These are phyloP conservation scores for Cirrhinus molitorella DNA, from an alignment of 2,797 vertebrate species.

Conservation along the genomic window DNA sequence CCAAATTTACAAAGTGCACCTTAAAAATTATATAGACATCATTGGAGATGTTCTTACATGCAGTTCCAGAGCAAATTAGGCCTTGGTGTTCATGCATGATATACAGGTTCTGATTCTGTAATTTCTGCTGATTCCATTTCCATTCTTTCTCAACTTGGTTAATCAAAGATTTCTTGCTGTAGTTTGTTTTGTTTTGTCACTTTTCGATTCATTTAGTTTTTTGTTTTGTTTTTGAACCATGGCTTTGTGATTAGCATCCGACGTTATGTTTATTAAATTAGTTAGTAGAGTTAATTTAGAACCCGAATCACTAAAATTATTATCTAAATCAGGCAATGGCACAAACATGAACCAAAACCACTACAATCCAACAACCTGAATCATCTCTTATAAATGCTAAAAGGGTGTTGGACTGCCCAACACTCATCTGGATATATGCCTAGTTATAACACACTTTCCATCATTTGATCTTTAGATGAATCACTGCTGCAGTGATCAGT, in stretches of 20 bases:
- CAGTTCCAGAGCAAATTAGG: no score
- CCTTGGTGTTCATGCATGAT: background rate
- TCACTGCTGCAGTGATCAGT: background rate
- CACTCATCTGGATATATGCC: background rate
- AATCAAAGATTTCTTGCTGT: background rate
- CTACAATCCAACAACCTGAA: background rate
- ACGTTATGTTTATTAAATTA: background rate
- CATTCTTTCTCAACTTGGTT: background rate
- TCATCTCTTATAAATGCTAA: background rate
- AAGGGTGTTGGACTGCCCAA: background rate
- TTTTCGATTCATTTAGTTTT: background rate
- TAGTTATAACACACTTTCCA: background rate
- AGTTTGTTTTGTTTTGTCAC: background rate
- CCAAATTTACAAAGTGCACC: no score
- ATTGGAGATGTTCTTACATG: no score
- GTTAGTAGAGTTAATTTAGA: background rate
- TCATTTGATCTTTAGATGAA: background rate
- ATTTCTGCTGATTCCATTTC: background rate
- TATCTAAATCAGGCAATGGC: background rate
- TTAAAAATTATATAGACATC: no score
- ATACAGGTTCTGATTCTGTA: background rate
- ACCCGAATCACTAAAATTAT: background rate
- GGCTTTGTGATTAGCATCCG: background rate
- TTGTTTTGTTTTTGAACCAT: background rate
- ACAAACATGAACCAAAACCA: background rate